Evolutionary conservation across 2,888 invertebrate genomes (phyloP).

Genomic region (Masnerella sp.): DNA sequence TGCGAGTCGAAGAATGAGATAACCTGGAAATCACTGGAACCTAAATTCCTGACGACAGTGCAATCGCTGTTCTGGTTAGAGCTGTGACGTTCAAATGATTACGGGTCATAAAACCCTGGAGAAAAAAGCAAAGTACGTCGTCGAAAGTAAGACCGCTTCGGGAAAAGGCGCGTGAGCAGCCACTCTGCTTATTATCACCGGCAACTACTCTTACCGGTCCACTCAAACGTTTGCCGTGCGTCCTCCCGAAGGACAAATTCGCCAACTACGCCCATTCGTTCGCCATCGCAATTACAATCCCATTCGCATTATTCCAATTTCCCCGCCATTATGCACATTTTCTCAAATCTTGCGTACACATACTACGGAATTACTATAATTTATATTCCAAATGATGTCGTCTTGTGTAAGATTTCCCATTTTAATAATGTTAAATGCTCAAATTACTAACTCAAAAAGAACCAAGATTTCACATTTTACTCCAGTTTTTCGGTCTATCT

Average conservation of each 20-base stretch:
- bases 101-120: conserved; percentile 64
- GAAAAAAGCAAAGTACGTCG: conserved; percentile 56
- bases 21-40: conserved; percentile 60
- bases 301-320: conserved; percentile 4
- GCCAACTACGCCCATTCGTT: conserved; percentile 19
- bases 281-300: conserved; percentile 15
- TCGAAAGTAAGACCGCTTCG: conserved; percentile 55
- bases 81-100: conserved; percentile 63
- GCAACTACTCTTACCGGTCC: too few species aligned
- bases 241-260: conserved; percentile 47
- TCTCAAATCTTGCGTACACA: conserved; percentile 4
- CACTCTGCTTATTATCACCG: conserved; percentile 44
- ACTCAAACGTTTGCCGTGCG: conserved; percentile 42
- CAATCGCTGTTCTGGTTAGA: conserved; percentile 62
- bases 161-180: conserved; percentile 42
- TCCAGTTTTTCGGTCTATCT: too few species aligned
- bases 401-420: too few species aligned
- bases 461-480: too few species aligned
- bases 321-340: not conserved
- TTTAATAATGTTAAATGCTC: too few species aligned
- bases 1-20: conserved; percentile 41
- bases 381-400: not conserved
- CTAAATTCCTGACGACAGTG: conserved; percentile 62
- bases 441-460: too few species aligned
- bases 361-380: not conserved